Percentiles rank a stretch among this genome's conserved stretches.
These are phyloP conservation scores for Cathartes aura DNA, from an alignment of 2,113 vertebrate species.

Conservation along the genomic window DNA sequence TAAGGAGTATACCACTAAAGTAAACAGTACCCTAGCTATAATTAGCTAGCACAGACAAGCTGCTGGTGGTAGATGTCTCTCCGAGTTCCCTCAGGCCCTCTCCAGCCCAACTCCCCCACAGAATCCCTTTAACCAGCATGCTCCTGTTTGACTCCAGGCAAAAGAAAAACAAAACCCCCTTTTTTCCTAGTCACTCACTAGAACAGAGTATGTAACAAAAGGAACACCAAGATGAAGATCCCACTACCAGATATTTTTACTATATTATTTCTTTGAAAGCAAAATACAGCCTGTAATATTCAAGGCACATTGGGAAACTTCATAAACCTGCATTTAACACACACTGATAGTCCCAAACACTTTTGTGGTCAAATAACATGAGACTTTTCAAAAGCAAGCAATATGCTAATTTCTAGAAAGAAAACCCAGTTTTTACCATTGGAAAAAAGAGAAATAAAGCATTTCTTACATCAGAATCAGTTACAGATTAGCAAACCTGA, in stretches of 20 bases:
- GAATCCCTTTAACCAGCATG: slow-evolving; percentile 73
- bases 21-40: slow-evolving; percentile 73
- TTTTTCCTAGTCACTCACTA: slow-evolving; percentile 52
- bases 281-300: background rate
- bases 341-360: background rate
- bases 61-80: slow-evolving; percentile 73
- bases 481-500: background rate
- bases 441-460: background rate
- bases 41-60: slow-evolving; percentile 75
- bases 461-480: background rate
- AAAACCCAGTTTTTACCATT: background rate
- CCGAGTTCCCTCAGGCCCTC: slow-evolving; percentile 55
- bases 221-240: background rate
- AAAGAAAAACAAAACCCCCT: slow-evolving; percentile 54
- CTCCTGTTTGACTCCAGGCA: slow-evolving; percentile 68
- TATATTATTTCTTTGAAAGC: slow-evolving; percentile 21
- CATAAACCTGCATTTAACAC: background rate
- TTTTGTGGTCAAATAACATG: fast-evolving
- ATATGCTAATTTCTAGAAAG: background rate
- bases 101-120: slow-evolving; percentile 61
- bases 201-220: slow-evolving; percentile 54
- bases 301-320: background rate
- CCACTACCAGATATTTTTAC: slow-evolving; percentile 21
- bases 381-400: background rate
- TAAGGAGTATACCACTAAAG: slow-evolving; percentile 71